phyloP scores from a whole-genome alignment of 2,888 invertebrate species.

The Pedicia rivosa region DNA sequence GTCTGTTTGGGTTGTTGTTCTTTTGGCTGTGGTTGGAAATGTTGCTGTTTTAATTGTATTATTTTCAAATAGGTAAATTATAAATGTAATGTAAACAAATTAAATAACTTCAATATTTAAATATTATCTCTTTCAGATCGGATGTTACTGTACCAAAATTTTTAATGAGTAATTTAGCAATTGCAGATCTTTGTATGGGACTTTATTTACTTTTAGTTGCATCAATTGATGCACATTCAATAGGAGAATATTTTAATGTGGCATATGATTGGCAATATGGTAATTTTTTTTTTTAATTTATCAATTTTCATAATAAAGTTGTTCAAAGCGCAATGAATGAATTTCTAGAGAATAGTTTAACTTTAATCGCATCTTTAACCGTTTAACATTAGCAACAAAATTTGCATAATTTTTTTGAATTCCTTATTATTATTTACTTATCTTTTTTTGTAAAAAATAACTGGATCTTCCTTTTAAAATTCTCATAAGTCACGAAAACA shows the following conservation, averaged over 20 bases:
- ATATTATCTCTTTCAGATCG: constrained; percentile 28
- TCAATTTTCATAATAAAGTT: too few relatives aligned
- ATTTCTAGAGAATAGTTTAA: too few relatives aligned
- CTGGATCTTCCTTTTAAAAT: too few relatives aligned
- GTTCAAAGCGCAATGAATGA: too few relatives aligned
- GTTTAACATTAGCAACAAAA: too few relatives aligned
- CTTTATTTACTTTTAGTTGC: constrained; percentile 71
- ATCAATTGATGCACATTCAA: constrained; percentile 66
- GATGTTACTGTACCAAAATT: constrained; percentile 48
- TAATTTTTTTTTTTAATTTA: constrained; percentile 17
- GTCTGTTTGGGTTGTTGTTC: constrained; percentile 75
- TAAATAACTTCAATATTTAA: too few relatives aligned
- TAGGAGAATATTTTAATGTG: constrained; percentile 76
- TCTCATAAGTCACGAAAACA: too few relatives aligned
- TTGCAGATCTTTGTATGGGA: constrained; percentile 80
- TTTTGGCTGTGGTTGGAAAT: constrained; percentile 70
- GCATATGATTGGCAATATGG: constrained; percentile 82
- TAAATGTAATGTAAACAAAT: background rate
- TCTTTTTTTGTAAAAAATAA: too few relatives aligned
- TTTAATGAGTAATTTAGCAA: constrained; percentile 67
- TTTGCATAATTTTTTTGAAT: too few relatives aligned
- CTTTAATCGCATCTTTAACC: too few relatives aligned
- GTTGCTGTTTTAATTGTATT: constrained; percentile 65
- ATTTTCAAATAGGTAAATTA: constrained; percentile 35
- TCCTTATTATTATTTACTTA: too few relatives aligned